Percentiles rank a stretch among this genome's conserved stretches.
These are phyloP conservation scores for Pipistrellus kuhlii DNA, from an alignment of 2,797 vertebrate genomes.

Conservation along the genomic window DNA sequence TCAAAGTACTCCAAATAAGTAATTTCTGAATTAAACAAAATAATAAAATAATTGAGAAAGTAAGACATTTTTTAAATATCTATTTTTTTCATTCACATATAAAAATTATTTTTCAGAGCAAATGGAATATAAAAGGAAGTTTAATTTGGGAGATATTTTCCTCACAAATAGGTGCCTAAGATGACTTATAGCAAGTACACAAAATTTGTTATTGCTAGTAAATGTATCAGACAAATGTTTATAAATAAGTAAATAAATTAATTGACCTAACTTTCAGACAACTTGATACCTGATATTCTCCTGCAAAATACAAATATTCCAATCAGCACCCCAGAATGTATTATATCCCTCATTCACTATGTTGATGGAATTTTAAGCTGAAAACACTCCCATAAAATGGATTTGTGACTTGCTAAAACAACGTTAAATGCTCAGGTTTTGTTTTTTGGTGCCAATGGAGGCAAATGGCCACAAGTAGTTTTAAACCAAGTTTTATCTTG, in stretches of 20 bases:
- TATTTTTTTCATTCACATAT: background rate
- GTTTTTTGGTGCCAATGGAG: background rate
- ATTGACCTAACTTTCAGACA: constrained; percentile 37
- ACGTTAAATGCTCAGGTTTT: constrained; percentile 49
- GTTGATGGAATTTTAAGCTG: constrained; percentile 40
- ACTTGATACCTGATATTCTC: background rate
- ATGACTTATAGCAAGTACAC: background rate
- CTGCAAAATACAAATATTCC: constrained; percentile 28
- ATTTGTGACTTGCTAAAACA: constrained; percentile 58
- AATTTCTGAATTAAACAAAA: constrained; percentile 1
- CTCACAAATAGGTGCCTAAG: background rate
- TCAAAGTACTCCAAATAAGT: background rate
- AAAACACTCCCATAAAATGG: constrained; percentile 72
- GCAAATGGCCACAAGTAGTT: constrained; percentile 44
- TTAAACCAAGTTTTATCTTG: constrained; percentile 73
- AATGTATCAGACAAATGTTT: constrained; percentile 26
- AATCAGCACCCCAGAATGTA: background rate
- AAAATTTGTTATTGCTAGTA: constrained; percentile 41
- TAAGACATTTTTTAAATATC: background rate
- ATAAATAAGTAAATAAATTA: background rate
- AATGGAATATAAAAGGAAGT: background rate
- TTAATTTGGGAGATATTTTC: constrained; percentile 7
- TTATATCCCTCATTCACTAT: constrained; percentile 8
- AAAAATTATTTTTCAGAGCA: background rate
- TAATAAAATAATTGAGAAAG: background rate